Evolutionary conservation across 2,113 vertebrate genomes (phyloP), one percentile per base, ranked within the genome.

Genomic region (Columba livia): DNA sequence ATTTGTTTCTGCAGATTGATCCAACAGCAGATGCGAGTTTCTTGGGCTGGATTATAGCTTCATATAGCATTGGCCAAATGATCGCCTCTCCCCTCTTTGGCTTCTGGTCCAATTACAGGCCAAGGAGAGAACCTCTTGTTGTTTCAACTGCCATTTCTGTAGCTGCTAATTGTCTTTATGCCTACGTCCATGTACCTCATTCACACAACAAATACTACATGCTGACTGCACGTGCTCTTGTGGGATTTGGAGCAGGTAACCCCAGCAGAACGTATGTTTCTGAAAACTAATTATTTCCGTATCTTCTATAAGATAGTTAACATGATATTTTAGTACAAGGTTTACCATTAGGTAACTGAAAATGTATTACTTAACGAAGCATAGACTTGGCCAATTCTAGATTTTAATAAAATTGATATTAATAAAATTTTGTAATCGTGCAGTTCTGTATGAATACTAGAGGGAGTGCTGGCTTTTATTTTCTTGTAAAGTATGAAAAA

Each of bases 191-290:
- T 11, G 81, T 98, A 54, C 98, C 98, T 42, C 77, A 60, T n/a
- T 98, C 98, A 15, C 94, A 99, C 74, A 99, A 99, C 96, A 99
- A 99, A 83, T 98, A 98, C 97, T 99, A 99, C 97, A 98, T 99
- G 97, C 97, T 99, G 79, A 86, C 98, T 85, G 98, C 99, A 73
- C 98, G 99, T 70, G 98, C 98, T 31, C 97, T 99, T 34, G 98
- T 99, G 92, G 99, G 99, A 31, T 99, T 99, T 84, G 99, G 99
- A 97, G 99, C 99, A 99, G 99, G 99, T 99, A 97, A 97, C 65
- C 69, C n/a, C 69, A 29, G 36, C 71, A 78, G 17, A 40, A 60
- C 77, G 79, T 88, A 40, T 5, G 5, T 44, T 89, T 57, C 44
- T 81, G 72, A 34, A 78, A 58, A 42, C 40, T 5, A 16, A 0